Evolutionary conservation across 1,140 invertebrate genomes (phyloP), one percentile per base, ranked within the genome.

Genomic region (Euwallacea similis): DNA sequence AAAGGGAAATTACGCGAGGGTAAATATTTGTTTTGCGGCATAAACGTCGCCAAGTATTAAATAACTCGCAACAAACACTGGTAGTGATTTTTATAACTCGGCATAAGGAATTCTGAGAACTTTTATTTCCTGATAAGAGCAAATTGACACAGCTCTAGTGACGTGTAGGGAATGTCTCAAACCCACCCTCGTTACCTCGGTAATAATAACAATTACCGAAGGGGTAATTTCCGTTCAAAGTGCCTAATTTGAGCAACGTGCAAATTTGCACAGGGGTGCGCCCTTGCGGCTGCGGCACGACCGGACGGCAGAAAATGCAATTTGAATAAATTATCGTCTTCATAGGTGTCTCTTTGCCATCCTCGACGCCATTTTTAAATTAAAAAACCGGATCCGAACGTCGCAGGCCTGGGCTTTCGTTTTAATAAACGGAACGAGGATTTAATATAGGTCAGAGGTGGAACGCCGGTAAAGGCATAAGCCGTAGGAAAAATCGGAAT

Each of bases 321-420:
- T 70, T 70, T 70, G 61, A 63, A 70, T 70, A 70, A 70, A 70
- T 70, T 70, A 63, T 70, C 59, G 61, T 50, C 42, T 58, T 61
- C 60, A 63, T 63, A 65, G 68, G 68, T 63, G 68, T 70, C 62
- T 58, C 65, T 54, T 56, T 54, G 67, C 67, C 41, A 11, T n/a
- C 47, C 11, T 10, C 53, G 33, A 41, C 16, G 41, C 15, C 66
- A 60, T 62, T 69, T 69, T 69, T 62, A 61, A 69, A 62, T 68
- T 68, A 68, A 68, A 68, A 50, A 60, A 47, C 43, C 33, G 61
- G 21, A 64, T 64, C 47, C 43, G 43, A 64, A 64, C 43, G 61
- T 44, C 61, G 4, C 11, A 50, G 61, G 61, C 43, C 10, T 42
- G 44, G 44, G 61, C 61, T 64, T 64, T 50, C 61, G 47, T 64